Evolutionary conservation across 1,140 invertebrate species (phyloP).

Genomic region (Papilio xuthus): DNA sequence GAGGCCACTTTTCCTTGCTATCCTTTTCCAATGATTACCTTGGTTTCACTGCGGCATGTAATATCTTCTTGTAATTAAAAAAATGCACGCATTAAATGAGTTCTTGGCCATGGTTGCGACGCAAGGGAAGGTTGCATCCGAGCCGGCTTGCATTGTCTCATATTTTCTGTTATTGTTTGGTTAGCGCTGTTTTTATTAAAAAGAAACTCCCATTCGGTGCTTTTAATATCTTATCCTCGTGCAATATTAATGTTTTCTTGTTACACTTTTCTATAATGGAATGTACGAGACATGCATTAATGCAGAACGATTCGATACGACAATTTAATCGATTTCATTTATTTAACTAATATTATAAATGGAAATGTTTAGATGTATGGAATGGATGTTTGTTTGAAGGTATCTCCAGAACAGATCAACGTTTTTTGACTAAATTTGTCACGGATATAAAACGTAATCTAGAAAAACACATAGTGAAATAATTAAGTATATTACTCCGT

Average conservation of each 20-base stretch:
- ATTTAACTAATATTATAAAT: background rate
- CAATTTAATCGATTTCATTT: background rate
- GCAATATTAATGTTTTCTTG: constrained; percentile 30
- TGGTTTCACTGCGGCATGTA: background rate
- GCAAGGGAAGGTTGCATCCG: constrained; percentile 26
- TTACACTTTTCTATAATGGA: background rate
- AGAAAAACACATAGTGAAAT: too few relatives aligned
- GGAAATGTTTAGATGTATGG: too few relatives aligned
- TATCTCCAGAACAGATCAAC: too few relatives aligned
- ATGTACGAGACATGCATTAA: background rate
- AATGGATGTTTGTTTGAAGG: too few relatives aligned
- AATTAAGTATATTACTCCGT: too few relatives aligned
- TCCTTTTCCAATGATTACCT: background rate
- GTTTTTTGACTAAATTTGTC: too few relatives aligned
- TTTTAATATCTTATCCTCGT: constrained; percentile 31
- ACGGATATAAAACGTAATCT: too few relatives aligned
- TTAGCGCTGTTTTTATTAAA: constrained; percentile 32
- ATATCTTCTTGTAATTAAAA: constrained; percentile 23
- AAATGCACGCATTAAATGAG: constrained; percentile 27
- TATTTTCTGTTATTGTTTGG: constrained; percentile 32
- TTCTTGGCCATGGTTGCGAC: constrained; percentile 29
- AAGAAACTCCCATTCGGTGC: constrained; percentile 10
- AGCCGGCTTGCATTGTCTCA: constrained; percentile 28
- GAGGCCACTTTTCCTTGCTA: background rate
- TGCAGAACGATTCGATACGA: too few relatives aligned